phyloP scores from a whole-genome alignment of 1,140 invertebrate genomes.

The Solenopsis fugax region DNA sequence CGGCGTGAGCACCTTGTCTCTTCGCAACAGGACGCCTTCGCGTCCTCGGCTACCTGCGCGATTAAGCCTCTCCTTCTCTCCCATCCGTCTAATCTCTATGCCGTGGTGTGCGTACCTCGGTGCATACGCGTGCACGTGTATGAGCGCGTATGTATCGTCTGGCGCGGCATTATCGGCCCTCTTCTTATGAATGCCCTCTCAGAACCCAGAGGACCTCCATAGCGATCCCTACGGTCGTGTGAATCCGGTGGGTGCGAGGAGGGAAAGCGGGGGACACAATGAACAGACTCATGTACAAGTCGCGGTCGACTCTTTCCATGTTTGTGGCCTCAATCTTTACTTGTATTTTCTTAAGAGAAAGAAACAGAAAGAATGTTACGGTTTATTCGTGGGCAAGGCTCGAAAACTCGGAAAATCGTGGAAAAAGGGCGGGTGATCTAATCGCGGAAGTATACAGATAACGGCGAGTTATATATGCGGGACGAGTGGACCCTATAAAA shows the following conservation, averaged over 20 bases:
- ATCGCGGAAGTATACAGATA: conserved; percentile 68
- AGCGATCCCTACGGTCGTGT: neutral
- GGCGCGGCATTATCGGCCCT: conserved; percentile 22
- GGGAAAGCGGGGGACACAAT: conserved; percentile 26
- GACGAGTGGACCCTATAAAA: conserved; percentile 66
- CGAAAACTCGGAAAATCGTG: conserved; percentile 3
- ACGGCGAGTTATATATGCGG: conserved; percentile 62
- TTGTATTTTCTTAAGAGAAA: neutral
- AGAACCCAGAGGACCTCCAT: conserved; percentile 9
- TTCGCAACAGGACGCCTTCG: conserved; percentile 23
- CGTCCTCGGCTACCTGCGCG: conserved; percentile 40
- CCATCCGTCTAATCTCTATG: conserved; percentile 30
- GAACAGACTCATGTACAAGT: conserved; percentile 33
- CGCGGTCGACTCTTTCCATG: conserved; percentile 32
- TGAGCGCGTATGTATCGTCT: neutral
- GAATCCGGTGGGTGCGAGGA: neutral
- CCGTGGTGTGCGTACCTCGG: neutral
- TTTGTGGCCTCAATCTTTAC: conserved; percentile 39
- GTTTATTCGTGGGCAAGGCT: neutral
- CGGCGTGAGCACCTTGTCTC: neutral
- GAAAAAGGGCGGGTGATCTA: conserved; percentile 31
- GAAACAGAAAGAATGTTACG: neutral
- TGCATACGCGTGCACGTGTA: neutral
- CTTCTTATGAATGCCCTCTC: conserved; percentile 50
- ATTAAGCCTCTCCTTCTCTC: conserved; percentile 32